These are phyloP conservation scores for Coelopa pilipes DNA, from an alignment of 2,888 invertebrate genomes.

Conservation along the genomic window DNA sequence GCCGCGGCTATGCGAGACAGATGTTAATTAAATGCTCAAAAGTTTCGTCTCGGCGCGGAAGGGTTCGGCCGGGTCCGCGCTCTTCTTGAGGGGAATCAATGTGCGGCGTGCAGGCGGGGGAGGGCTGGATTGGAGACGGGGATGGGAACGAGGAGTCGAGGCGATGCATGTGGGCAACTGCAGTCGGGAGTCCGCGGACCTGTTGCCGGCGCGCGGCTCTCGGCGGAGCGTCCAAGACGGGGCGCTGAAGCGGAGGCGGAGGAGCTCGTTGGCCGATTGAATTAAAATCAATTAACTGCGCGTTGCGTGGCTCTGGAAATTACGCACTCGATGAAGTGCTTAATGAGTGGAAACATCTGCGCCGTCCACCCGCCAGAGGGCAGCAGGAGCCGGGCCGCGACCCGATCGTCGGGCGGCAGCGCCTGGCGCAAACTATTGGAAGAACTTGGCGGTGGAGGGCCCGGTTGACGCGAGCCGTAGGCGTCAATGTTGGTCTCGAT, in stretches of 20 bases:
- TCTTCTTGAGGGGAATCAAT: background rate
- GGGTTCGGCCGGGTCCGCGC: background rate
- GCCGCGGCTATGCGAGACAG: constrained; percentile 38
- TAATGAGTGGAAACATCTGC: constrained; percentile 58
- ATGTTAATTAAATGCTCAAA: constrained; percentile 43
- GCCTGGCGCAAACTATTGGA: constrained; percentile 13
- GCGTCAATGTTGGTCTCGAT: constrained; percentile 1
- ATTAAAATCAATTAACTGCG: constrained; percentile 62
- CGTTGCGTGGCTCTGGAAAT: constrained; percentile 59
- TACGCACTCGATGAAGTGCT: constrained; percentile 60
- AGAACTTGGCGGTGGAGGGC: constrained; percentile 29
- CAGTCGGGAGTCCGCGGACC: background rate
- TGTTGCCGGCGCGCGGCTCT: background rate
- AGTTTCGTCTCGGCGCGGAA: constrained; percentile 16
- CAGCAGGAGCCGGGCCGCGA: background rate
- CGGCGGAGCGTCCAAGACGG: constrained; percentile 16
- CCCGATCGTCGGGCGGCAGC: background rate
- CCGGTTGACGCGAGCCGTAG: constrained; percentile 13
- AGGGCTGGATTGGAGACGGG: background rate
- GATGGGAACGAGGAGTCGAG: background rate
- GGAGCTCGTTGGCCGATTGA: constrained; percentile 45
- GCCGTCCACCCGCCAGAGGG: background rate
- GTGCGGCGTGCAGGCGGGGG: background rate
- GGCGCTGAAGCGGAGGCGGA: too few species aligned
- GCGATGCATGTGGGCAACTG: background rate